phyloP scores from a whole-genome alignment of 2,797 vertebrate genomes.

The Buphagus erythrorhynchus region DNA sequence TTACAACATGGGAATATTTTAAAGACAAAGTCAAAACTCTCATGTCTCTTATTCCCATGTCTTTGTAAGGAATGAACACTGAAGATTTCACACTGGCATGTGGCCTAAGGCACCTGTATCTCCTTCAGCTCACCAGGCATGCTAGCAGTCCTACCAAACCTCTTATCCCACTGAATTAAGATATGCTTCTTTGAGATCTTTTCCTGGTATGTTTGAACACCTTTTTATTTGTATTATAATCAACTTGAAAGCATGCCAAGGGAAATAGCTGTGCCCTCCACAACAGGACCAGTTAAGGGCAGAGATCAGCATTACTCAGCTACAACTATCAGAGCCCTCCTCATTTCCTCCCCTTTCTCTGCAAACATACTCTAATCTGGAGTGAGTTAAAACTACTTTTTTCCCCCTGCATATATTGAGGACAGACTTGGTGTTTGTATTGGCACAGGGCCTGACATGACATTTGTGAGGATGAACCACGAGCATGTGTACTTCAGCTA shows the following conservation, averaged over 20 bases:
- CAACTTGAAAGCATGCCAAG: not conserved
- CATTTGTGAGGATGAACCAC: constrained; percentile 27
- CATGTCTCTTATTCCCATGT: not conserved
- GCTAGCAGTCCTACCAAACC: not conserved
- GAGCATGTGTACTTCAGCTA: not conserved
- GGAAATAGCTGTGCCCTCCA: not conserved
- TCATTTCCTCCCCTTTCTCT: not conserved
- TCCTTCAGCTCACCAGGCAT: not conserved
- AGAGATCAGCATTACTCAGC: not conserved
- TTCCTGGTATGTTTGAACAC: not conserved
- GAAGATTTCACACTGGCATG: not conserved
- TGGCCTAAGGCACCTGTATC: not conserved
- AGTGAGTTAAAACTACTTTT: not conserved
- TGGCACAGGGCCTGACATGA: not conserved
- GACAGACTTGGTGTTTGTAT: not conserved
- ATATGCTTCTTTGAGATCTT: not conserved
- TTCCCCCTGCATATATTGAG: not conserved
- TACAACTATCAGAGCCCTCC: not conserved
- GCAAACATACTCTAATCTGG: not conserved
- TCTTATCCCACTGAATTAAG: not conserved
- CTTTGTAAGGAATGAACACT: not conserved
- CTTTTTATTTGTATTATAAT: not conserved
- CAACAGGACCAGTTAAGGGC: not conserved
- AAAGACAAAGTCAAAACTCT: not conserved
- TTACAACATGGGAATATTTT: not conserved